These are phyloP conservation scores for Pseudois nayaur DNA, from an alignment of 2,113 vertebrate species.

Conservation along the genomic window DNA sequence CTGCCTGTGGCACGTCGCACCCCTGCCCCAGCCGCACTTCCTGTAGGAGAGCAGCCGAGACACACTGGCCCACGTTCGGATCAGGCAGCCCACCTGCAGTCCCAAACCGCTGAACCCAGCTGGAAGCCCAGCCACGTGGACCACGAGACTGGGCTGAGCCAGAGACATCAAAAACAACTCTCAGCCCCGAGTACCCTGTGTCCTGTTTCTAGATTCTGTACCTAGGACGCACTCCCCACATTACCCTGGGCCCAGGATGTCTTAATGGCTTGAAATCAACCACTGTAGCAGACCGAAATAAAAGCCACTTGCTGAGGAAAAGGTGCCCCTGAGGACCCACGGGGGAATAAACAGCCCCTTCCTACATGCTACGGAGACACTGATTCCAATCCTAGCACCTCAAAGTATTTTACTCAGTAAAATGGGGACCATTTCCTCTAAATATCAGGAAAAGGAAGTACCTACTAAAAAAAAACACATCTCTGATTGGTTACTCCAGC, in stretches of 20 bases:
- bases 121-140: background rate
- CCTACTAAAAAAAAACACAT: background rate
- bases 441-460: background rate
- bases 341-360: fast-evolving
- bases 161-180: fast-evolving
- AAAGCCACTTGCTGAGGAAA: background rate
- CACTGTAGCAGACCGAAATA: background rate
- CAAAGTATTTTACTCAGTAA: background rate
- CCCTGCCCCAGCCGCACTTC: background rate
- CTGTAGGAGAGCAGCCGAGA: background rate
- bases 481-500: background rate
- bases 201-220: background rate
- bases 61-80: background rate
- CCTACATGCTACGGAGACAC: background rate
- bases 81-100: background rate
- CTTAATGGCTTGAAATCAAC: background rate
- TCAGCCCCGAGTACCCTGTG: fast-evolving
- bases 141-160: background rate
- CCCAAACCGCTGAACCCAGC: background rate
- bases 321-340: fast-evolving
- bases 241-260: background rate
- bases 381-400: background rate
- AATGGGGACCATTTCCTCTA: background rate
- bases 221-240: background rate
- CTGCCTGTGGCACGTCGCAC: fast-evolving